A percentile compares a stretch with the other conserved stretches of the same genome.
Conservation (phyloP, 2,113 vertebrate species). For the Bos taurus region ARS-UCD2.0 NC_037331.1:117159001-117159500, state of each 20-base stretch:
- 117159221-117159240: accelerated
- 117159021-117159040: accelerated
- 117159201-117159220: accelerated
- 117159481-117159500: neutral
- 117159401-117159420: neutral
- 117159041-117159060: neutral
- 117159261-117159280: accelerated
- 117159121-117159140: neutral
- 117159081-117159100: neutral
- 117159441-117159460: neutral
- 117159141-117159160: neutral
- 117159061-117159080: too few relatives aligned
- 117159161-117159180: too few relatives aligned
- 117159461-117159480: too few relatives aligned
- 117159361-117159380: accelerated
- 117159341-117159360: accelerated
- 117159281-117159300: neutral
- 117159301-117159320: neutral
- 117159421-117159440: accelerated
- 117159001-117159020: accelerated
- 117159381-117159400: neutral
- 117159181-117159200: neutral
- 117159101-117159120: too few relatives aligned
- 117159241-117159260: accelerated
- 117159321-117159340: too few relatives aligned